Evolutionary conservation across 2,113 vertebrate genomes (phyloP).

Genomic region (Malurus alboscapulatus): DNA sequence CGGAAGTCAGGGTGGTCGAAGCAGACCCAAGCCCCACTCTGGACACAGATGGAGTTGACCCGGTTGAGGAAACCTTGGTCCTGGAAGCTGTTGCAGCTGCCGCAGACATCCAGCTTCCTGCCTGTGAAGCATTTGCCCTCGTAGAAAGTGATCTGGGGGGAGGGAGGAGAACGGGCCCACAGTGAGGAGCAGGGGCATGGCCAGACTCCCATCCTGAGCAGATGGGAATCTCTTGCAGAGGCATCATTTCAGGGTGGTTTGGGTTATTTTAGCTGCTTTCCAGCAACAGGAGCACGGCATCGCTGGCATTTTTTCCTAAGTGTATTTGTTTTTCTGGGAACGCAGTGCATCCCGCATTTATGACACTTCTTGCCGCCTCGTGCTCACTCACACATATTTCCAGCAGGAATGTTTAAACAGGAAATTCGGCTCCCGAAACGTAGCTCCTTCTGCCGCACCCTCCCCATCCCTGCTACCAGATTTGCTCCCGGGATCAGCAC

Average conservation of each 20-base stretch:
- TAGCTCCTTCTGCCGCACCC: background rate
- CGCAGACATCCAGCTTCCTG: conserved; percentile 84
- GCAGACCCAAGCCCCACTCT: conserved; percentile 89
- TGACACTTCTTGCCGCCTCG: background rate
- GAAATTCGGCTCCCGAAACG: background rate
- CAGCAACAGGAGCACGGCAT: background rate
- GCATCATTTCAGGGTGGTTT: background rate
- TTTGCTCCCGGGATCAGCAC: background rate
- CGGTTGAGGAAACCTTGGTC: conserved; percentile 88
- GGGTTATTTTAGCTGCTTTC: background rate
- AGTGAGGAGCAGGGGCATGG: background rate
- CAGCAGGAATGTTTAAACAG: conserved; percentile 16
- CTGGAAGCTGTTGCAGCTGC: conserved; percentile 91
- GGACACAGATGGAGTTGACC: conserved; percentile 88
- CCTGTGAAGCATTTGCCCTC: conserved; percentile 91
- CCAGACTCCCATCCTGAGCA: background rate
- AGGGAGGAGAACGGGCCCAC: fast-evolving
- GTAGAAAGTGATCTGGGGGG: conserved; percentile 83
- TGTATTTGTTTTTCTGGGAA: background rate
- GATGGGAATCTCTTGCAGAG: background rate
- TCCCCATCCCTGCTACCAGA: background rate
- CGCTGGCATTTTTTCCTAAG: background rate
- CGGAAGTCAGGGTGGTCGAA: conserved; percentile 86
- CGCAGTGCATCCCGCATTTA: background rate
- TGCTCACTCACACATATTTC: background rate